A percentile compares a stretch with the other conserved stretches of the same genome.
phyloP scores from a whole-genome alignment of 2,888 invertebrate genomes.

The Drosophila kuntzei region DNA sequence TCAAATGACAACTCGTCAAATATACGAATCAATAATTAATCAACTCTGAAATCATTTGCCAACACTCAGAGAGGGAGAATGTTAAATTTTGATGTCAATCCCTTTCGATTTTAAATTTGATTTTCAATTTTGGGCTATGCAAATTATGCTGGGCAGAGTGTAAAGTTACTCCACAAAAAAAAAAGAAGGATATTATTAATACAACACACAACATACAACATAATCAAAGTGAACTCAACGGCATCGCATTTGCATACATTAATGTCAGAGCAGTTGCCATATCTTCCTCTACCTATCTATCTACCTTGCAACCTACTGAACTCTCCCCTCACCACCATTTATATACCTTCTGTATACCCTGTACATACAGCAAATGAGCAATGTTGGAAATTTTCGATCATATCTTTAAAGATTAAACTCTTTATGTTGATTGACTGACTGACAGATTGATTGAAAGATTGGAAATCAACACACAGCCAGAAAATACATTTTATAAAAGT shows the following conservation, averaged over 20 bases:
- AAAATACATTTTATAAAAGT: no score
- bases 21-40: conserved; percentile 75
- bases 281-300: conserved; percentile 19
- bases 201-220: conserved; percentile 48
- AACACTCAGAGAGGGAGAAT: conserved; percentile 6
- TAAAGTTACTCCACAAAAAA: conserved; percentile 53
- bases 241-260: conserved; percentile 77
- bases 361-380: background rate
- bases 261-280: conserved; percentile 49
- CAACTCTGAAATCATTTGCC: conserved; percentile 72
- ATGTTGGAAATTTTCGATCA: background rate
- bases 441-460: conserved; percentile 2
- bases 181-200: conserved; percentile 65
- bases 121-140: conserved; percentile 41
- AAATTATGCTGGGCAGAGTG: conserved; percentile 39
- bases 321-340: background rate
- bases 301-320: background rate
- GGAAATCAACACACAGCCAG: background rate
- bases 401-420: background rate
- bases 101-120: conserved; percentile 29
- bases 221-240: conserved; percentile 67
- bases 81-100: conserved; percentile 30
- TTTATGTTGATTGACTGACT: conserved; percentile 1
- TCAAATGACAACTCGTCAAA: conserved; percentile 52
- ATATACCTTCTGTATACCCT: conserved; percentile 20